A percentile compares a stretch with the other conserved stretches of the same genome.
Evolutionary conservation across 2,888 invertebrate species (phyloP).

Genomic region (Saturnia japonica): DNA sequence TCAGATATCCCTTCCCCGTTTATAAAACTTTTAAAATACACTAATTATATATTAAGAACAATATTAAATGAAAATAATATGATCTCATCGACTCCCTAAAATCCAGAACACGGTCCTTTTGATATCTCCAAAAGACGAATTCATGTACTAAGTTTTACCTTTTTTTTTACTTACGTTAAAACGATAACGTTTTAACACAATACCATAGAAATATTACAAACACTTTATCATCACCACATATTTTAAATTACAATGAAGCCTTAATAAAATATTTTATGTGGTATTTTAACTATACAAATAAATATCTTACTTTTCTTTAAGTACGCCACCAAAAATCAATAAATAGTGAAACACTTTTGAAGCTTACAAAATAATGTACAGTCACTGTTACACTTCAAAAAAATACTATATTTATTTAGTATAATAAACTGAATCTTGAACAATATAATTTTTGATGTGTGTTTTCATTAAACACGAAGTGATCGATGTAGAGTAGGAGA

Average conservation of each 20-base stretch:
- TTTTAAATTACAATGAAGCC: not conserved
- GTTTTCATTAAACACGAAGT: not conserved
- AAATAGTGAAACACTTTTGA: not conserved
- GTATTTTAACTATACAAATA: not conserved
- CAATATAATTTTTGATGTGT: not conserved
- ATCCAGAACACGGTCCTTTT: not conserved
- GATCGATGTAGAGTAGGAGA: slow-evolving; percentile 12
- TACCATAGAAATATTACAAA: not conserved
- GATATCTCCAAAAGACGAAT: not conserved
- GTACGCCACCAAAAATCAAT: not conserved
- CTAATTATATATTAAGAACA: not conserved
- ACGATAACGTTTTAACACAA: not conserved
- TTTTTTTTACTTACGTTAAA: no score
- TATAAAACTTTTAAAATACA: not conserved
- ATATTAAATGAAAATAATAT: not conserved
- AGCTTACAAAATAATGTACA: not conserved
- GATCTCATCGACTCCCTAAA: not conserved
- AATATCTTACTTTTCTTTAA: slow-evolving; percentile 1
- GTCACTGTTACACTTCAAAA: not conserved
- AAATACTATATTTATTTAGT: not conserved
- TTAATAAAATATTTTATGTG: not conserved
- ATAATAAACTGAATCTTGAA: not conserved
- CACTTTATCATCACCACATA: not conserved
- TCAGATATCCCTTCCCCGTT: not conserved
- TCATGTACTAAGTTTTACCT: not conserved